phyloP scores from a whole-genome alignment of 1,140 invertebrate species.

The Plutomurus gul region DNA sequence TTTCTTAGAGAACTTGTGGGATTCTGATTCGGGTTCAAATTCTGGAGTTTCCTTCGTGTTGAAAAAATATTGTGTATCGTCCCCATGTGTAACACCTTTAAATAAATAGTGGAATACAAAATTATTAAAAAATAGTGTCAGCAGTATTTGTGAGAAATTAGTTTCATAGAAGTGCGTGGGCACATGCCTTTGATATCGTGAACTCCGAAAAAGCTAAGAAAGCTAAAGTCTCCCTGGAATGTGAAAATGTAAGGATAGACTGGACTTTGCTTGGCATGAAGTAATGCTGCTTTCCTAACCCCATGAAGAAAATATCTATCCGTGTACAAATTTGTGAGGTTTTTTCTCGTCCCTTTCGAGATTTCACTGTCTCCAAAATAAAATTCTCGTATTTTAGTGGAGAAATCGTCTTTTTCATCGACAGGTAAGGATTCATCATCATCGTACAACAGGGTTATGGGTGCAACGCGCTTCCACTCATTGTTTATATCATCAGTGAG shows the following conservation, averaged over 20 bases:
- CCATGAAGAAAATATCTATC: slow-evolving; percentile 43
- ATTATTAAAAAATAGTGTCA: too few species aligned
- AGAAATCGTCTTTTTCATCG: slow-evolving; percentile 22
- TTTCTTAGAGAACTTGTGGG: slow-evolving; percentile 36
- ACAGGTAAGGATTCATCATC: not conserved
- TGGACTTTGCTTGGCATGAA: slow-evolving; percentile 18
- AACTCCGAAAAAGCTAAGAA: slow-evolving; percentile 10
- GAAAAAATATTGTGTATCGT: slow-evolving; percentile 47
- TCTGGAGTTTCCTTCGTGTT: slow-evolving; percentile 5
- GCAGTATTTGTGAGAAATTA: too few species aligned
- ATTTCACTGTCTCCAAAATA: slow-evolving; percentile 42
- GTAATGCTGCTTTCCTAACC: slow-evolving; percentile 16
- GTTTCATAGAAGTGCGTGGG: not conserved
- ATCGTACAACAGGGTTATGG: slow-evolving; percentile 41
- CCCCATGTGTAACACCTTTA: slow-evolving; percentile 32
- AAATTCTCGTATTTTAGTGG: slow-evolving; percentile 34
- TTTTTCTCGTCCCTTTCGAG: not conserved
- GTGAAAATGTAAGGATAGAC: slow-evolving; percentile 42
- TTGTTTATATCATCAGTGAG: slow-evolving; percentile 34
- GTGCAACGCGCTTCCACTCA: slow-evolving; percentile 42
- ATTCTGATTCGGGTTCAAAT: not conserved
- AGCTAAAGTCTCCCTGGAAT: slow-evolving; percentile 30
- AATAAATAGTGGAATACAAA: not conserved
- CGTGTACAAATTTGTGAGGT: slow-evolving; percentile 46
- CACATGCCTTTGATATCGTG: slow-evolving; percentile 31